Conservation (phyloP, 2,797 vertebrate genomes). For the Apodemus agrarius region DNA sequence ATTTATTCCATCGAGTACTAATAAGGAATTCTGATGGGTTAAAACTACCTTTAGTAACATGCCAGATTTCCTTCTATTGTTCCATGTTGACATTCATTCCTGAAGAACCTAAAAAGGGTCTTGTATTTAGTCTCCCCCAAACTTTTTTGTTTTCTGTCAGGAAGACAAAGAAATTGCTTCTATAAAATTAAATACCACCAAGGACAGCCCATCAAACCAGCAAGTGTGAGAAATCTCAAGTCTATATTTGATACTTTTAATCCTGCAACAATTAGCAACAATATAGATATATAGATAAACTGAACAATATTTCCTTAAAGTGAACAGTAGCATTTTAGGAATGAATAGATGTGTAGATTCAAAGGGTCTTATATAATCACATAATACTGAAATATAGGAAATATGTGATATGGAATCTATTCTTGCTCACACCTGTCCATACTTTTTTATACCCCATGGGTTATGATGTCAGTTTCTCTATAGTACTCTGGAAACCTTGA, state of each 20-base stretch:
- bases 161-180: constrained; percentile 21
- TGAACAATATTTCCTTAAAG: neutral
- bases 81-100: constrained; percentile 43
- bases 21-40: constrained; percentile 71
- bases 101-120: neutral
- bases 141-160: neutral
- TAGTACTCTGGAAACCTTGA: neutral
- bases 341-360: neutral
- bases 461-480: neutral
- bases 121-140: neutral
- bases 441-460: neutral
- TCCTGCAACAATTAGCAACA: neutral
- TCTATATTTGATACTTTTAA: neutral
- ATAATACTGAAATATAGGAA: neutral
- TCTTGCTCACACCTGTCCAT: neutral
- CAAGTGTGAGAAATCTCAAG: neutral
- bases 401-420: neutral
- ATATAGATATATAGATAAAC: neutral
- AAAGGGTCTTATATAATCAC: neutral
- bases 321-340: neutral
- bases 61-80: constrained; percentile 37
- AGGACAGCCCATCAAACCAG: neutral
- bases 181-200: neutral
- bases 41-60: constrained; percentile 56
- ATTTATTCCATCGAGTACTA: constrained; percentile 70